Percentiles rank a stretch among this genome's conserved stretches.
Evolutionary conservation across 1,140 invertebrate genomes (phyloP).

Genomic region (Pseudomyrmex dendroicus): DNA sequence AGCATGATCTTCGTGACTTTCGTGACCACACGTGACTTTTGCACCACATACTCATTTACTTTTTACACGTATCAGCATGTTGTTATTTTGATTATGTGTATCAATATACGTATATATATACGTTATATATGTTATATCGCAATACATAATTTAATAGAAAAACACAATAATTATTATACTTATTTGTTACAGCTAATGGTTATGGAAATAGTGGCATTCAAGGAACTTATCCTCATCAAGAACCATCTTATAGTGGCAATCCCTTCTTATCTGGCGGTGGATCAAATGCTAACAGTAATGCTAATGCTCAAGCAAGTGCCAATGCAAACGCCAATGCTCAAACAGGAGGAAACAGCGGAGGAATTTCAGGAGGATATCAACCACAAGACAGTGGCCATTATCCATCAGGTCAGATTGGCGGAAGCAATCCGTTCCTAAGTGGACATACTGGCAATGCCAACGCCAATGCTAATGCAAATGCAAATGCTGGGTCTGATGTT

Average conservation of each 20-base stretch:
- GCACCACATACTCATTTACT: neutral
- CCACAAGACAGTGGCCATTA: constrained; percentile 19
- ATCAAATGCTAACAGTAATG: constrained; percentile 58
- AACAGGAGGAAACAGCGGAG: neutral
- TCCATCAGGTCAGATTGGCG: neutral
- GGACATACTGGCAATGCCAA: constrained; percentile 18
- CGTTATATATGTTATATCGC: neutral
- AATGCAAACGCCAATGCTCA: constrained; percentile 60
- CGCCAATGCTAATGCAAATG: constrained; percentile 58
- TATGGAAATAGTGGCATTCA: constrained; percentile 4
- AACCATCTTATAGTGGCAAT: constrained; percentile 40
- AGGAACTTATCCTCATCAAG: neutral
- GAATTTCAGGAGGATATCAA: neutral
- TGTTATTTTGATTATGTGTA: too few relatives aligned
- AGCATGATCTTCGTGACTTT: constrained; percentile 29
- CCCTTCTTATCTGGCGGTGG: constrained; percentile 56
- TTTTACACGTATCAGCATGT: neutral
- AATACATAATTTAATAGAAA: neutral
- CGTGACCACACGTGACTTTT: neutral
- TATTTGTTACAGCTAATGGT: constrained; percentile 38
- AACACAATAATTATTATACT: neutral
- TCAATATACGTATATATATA: neutral
- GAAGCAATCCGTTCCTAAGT: constrained; percentile 52
- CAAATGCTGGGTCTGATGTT: neutral
- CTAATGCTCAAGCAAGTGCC: constrained; percentile 18